Evolutionary conservation across 2,888 invertebrate species (phyloP), one percentile per base, ranked within the genome.

Genomic region (Zygogramma bicolorata): DNA sequence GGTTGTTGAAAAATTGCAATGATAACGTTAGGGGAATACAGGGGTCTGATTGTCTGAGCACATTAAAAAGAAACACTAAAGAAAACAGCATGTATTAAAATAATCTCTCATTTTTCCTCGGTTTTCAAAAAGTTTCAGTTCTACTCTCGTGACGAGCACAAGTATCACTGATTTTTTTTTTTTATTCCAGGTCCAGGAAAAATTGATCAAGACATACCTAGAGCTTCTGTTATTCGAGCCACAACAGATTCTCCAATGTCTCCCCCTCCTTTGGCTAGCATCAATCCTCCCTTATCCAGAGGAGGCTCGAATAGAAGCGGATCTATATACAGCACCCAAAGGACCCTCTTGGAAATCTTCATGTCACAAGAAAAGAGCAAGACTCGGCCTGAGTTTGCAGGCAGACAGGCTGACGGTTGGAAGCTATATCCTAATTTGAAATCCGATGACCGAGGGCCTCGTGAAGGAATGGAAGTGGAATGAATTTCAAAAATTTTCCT

Each of bases 191-290:
- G 82, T 57, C 80, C 81, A 6, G 76, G 76, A n/a, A 82, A 82
- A 74, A 62, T 67, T 1, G 83, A 82, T n/a, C 72, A 77, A 59
- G 84, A 85, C 20, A 58, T 79, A 34, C 83, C 84, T 57, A 84
- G 88, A 46, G 87, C 88, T 0, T 88, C 90, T 7, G 90, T 92
- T 0, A 91, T 93, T 71, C 88, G 95, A 62, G 93, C 95, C 1
- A 95, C 94, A 0, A 95, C 95, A 0, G 96, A 96, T 85, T 95
- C 95, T 0, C 95, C 95, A 0, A 91, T 95, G 86, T 96, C 96
- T 0, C 95, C 95, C 0, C 93, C 94, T 0, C 92, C 93, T 2
- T 71, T 87, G 58, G 76, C 86, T 0, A 86, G 81, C 70, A 83
- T 86, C 61, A 81, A 82, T 5, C 77, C 84, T 1, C 80, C 85